phyloP scores from a whole-genome alignment of 2,888 invertebrate genomes.

The Griposia aprilina region DNA sequence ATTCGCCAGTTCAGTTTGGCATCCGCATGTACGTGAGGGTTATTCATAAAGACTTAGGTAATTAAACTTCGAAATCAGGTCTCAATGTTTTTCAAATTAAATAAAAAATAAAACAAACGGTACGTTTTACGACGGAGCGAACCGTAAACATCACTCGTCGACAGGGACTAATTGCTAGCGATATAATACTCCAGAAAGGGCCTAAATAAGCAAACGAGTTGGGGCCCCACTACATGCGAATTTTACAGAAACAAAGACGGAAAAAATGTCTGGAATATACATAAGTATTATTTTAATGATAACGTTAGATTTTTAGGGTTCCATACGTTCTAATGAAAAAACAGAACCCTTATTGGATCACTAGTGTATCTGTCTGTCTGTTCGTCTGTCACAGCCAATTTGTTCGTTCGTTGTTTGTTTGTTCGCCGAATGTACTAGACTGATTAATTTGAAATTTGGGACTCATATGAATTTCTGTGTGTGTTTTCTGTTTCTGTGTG shows the following conservation, averaged over 20 bases:
- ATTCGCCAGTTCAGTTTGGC: too few relatives aligned
- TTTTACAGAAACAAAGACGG: not conserved
- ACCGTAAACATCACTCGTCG: slow-evolving; percentile 62
- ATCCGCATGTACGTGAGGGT: too few relatives aligned
- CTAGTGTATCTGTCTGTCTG: too few relatives aligned
- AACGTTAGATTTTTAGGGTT: not conserved
- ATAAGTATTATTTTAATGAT: not conserved
- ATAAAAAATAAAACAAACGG: slow-evolving; percentile 57
- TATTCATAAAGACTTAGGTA: slow-evolving; percentile 16
- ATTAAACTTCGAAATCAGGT: slow-evolving; percentile 59
- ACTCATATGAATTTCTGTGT: too few relatives aligned
- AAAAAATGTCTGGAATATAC: slow-evolving; percentile 2
- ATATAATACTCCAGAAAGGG: slow-evolving; percentile 69
- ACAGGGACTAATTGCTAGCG: slow-evolving; percentile 70
- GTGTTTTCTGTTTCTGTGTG: too few relatives aligned
- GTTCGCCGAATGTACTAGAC: too few relatives aligned
- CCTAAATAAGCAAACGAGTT: slow-evolving; percentile 65
- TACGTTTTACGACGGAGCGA: slow-evolving; percentile 55
- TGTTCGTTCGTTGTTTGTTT: too few relatives aligned
- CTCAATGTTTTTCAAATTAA: slow-evolving; percentile 56
- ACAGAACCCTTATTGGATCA: too few relatives aligned
- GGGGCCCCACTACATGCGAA: slow-evolving; percentile 37
- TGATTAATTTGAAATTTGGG: too few relatives aligned
- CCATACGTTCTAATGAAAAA: too few relatives aligned
- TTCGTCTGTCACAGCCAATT: too few relatives aligned